A percentile compares a stretch with the other conserved stretches of the same genome.
These are phyloP conservation scores for Tenodera sinensis DNA, from an alignment of 2,888 invertebrate genomes.

Conservation along the genomic window DNA sequence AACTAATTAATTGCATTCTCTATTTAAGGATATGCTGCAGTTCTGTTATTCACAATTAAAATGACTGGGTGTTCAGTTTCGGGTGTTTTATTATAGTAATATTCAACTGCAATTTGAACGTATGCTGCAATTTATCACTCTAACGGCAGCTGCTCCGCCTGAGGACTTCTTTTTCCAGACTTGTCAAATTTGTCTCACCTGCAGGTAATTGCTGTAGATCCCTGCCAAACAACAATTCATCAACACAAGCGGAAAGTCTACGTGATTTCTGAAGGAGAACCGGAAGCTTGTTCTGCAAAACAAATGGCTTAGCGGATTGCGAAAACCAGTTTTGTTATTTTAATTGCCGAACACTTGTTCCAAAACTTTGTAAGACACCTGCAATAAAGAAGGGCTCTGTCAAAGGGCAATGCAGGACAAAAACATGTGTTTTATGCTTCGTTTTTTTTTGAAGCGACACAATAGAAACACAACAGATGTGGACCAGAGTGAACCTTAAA, in stretches of 20 bases:
- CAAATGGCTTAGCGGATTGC: neutral
- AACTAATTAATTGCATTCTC: too few species aligned
- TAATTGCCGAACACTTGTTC: neutral
- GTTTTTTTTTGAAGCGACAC: too few species aligned
- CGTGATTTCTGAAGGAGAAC: neutral
- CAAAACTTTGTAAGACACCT: neutral
- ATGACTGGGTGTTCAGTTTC: too few species aligned
- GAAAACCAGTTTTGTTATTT: neutral
- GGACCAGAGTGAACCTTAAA: too few species aligned
- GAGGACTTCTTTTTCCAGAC: neutral
- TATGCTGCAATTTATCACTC: neutral
- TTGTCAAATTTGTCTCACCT: neutral
- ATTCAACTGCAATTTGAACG: too few species aligned
- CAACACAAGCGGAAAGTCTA: neutral
- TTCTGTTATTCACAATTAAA: too few species aligned
- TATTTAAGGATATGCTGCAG: too few species aligned
- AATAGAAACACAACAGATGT: too few species aligned
- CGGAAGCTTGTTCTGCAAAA: neutral
- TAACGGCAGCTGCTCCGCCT: neutral
- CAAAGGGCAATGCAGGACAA: too few species aligned
- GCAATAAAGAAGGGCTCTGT: neutral
- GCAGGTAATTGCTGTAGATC: neutral
- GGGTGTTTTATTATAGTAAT: too few species aligned
- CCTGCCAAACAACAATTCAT: neutral
- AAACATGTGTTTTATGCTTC: too few species aligned